These are phyloP conservation scores for Leucozona laternaria DNA, from an alignment of 2,888 invertebrate species.

Conservation along the genomic window DNA sequence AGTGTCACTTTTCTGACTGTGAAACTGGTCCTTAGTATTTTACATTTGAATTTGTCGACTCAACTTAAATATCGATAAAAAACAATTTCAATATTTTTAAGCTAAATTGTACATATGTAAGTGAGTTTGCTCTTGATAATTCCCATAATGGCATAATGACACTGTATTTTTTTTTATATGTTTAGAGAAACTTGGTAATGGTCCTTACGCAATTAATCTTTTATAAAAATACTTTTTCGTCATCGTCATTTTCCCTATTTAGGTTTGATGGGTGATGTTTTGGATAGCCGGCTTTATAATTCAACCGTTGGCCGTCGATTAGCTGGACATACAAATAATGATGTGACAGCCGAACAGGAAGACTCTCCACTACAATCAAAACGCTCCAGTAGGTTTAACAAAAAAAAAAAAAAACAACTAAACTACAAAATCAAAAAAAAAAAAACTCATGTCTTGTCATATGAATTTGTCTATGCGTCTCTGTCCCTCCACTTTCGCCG, in stretches of 20 bases:
- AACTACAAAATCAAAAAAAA: no score
- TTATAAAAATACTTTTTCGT: constrained; percentile 55
- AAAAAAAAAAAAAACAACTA: constrained; percentile 57
- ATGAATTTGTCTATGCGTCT: constrained; percentile 1
- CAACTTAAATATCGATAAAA: no score
- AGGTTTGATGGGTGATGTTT: constrained; percentile 82
- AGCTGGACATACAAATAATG: constrained; percentile 80
- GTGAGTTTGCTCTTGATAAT: no score
- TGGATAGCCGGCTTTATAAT: constrained; percentile 78
- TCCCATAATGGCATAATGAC: no score
- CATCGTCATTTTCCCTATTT: constrained; percentile 61
- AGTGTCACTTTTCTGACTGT: no score
- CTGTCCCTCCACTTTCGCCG: constrained; percentile 61
- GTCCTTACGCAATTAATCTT: constrained; percentile 51
- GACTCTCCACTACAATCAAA: constrained; percentile 93
- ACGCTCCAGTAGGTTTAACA: constrained; percentile 90
- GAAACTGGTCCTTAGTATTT: no score
- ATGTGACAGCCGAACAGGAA: constrained; percentile 84
- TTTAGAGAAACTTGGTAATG: constrained; percentile 47
- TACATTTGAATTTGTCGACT: no score
- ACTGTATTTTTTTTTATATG: background rate
- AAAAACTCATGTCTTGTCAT: constrained; percentile 67
- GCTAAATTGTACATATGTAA: no score
- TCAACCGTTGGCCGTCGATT: constrained; percentile 83
- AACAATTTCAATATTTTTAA: no score